These are phyloP conservation scores for Eutolmus rufibarbis DNA, from an alignment of 2,888 invertebrate species.

Conservation along the genomic window DNA sequence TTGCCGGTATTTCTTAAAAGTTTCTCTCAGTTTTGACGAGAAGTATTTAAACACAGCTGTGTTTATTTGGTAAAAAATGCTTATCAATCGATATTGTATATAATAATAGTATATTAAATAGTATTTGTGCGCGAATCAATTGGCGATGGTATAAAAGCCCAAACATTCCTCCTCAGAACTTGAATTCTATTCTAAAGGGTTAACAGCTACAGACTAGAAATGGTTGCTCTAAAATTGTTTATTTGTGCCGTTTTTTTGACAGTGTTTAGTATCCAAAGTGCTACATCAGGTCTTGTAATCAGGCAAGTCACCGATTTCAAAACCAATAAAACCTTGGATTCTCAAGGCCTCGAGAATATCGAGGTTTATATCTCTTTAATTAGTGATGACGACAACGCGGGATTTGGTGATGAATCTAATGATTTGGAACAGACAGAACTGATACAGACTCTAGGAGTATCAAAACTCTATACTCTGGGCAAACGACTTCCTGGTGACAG, in stretches of 20 bases:
- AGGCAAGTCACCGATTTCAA: neutral
- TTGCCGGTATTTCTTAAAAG: neutral
- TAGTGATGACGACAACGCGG: neutral
- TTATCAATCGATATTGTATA: neutral
- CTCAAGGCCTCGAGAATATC: neutral
- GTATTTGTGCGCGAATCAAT: neutral
- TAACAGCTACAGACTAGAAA: neutral
- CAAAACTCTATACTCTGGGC: neutral
- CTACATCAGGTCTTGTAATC: neutral
- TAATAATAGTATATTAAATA: too few species aligned
- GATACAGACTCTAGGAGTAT: neutral
- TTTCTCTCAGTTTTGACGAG: neutral
- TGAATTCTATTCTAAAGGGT: neutral
- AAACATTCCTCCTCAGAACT: neutral
- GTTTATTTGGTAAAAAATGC: neutral
- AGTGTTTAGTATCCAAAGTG: neutral
- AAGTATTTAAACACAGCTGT: neutral
- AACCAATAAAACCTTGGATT: neutral
- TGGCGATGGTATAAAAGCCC: neutral
- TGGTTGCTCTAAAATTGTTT: neutral
- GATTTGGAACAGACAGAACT: neutral
- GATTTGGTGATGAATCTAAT: neutral
- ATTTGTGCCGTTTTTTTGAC: neutral
- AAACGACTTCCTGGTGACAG: neutral
- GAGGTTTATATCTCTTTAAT: neutral